These are phyloP conservation scores for Sceliomorpha sp. DNA, from an alignment of 2,888 invertebrate species.

Conservation along the genomic window DNA sequence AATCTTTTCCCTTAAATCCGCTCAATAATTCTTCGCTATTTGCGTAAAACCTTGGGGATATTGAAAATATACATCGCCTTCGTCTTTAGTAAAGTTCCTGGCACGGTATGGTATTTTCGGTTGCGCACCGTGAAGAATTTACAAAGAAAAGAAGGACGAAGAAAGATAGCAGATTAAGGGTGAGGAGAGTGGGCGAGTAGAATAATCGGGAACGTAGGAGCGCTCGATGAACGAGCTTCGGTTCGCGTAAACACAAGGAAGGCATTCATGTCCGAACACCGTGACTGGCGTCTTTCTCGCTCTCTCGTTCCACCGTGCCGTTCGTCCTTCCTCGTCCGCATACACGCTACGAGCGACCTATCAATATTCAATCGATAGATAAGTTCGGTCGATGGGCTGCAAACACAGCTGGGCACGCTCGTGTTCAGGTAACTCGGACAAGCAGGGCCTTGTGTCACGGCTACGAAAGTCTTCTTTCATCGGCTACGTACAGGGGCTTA, in stretches of 20 bases:
- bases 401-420: conserved; percentile 75
- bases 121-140: background rate
- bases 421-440: conserved; percentile 70
- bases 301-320: conserved; percentile 22
- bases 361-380: conserved; percentile 76
- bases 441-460: conserved; percentile 65
- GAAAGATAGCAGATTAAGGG: conserved; percentile 15
- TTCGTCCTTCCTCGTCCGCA: conserved; percentile 7
- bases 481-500: conserved; percentile 47
- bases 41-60: background rate
- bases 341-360: conserved; percentile 30
- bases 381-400: conserved; percentile 70
- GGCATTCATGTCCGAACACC: conserved; percentile 59
- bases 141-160: conserved; percentile 17
- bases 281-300: conserved; percentile 40
- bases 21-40: background rate
- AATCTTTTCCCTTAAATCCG: no score
- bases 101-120: conserved; percentile 4
- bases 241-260: conserved; percentile 54
- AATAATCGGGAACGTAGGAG: conserved; percentile 20
- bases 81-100: background rate
- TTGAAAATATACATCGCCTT: background rate
- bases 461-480: conserved; percentile 48
- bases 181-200: conserved; percentile 21
- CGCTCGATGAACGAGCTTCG: conserved; percentile 26